phyloP scores from a whole-genome alignment of 2,888 invertebrate species.

The Eupithecia pulchellata region DNA sequence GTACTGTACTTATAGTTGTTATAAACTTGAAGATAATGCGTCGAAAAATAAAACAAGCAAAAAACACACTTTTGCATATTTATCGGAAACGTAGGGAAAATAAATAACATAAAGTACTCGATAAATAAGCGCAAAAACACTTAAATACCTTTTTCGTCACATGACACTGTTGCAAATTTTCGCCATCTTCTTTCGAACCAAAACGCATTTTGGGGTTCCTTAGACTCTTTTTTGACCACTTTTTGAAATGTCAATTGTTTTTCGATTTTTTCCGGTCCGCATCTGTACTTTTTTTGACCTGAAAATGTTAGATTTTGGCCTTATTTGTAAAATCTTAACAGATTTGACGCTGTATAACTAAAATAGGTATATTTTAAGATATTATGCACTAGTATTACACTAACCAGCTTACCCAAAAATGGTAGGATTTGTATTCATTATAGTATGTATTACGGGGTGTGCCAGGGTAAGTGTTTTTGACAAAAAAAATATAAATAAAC shows the following conservation, averaged over 20 bases:
- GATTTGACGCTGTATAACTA: slow-evolving; percentile 2
- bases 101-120: too few relatives aligned
- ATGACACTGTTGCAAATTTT: background rate
- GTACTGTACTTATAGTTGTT: background rate
- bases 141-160: too few relatives aligned
- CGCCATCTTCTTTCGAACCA: background rate
- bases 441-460: slow-evolving; percentile 20
- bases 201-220: background rate
- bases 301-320: background rate
- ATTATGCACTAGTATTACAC: slow-evolving; percentile 38
- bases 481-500: background rate
- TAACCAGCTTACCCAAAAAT: slow-evolving; percentile 37
- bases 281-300: background rate
- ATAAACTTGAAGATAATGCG: background rate
- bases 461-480: background rate
- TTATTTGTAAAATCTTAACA: background rate
- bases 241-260: background rate
- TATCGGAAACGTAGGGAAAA: too few relatives aligned
- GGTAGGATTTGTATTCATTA: slow-evolving; percentile 35
- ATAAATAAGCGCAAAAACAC: too few relatives aligned
- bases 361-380: slow-evolving; percentile 18
- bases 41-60: too few relatives aligned
- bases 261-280: too few relatives aligned
- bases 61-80: too few relatives aligned
- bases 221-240: background rate